phyloP scores from a whole-genome alignment of 2,113 vertebrate genomes.

The Pipa parva region DNA sequence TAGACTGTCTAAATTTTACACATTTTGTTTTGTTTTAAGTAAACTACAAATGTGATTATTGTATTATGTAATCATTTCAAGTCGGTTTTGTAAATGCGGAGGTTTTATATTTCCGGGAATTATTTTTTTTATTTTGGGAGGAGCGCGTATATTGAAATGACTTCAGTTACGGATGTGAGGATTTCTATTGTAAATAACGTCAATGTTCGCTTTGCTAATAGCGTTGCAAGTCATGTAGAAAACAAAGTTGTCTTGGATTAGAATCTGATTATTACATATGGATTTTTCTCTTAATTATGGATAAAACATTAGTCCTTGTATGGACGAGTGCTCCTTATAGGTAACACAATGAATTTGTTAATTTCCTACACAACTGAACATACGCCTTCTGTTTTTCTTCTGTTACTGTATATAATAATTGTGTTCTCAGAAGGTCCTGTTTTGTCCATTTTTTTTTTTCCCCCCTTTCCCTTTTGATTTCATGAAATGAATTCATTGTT shows the following conservation, averaged over 20 bases:
- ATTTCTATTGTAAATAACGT: background rate
- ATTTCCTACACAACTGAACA: background rate
- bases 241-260: no score
- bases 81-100: slow-evolving; percentile 11
- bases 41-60: background rate
- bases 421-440: background rate
- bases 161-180: background rate
- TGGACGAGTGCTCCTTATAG: background rate
- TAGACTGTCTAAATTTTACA: no score
- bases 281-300: no score
- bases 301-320: background rate
- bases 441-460: background rate
- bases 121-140: slow-evolving; percentile 7
- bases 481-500: slow-evolving; percentile 68
- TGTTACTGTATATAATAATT: background rate
- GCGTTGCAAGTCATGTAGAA: background rate
- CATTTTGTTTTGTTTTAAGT: background rate
- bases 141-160: slow-evolving; percentile 7
- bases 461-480: slow-evolving; percentile 44
- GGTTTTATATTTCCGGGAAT: slow-evolving; percentile 13
- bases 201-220: background rate
- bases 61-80: slow-evolving; percentile 28
- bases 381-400: background rate
- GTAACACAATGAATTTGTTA: background rate
- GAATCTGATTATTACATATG: no score